Evolutionary conservation across 2,888 invertebrate genomes (phyloP).

Genomic region (Catocala sponsa): DNA sequence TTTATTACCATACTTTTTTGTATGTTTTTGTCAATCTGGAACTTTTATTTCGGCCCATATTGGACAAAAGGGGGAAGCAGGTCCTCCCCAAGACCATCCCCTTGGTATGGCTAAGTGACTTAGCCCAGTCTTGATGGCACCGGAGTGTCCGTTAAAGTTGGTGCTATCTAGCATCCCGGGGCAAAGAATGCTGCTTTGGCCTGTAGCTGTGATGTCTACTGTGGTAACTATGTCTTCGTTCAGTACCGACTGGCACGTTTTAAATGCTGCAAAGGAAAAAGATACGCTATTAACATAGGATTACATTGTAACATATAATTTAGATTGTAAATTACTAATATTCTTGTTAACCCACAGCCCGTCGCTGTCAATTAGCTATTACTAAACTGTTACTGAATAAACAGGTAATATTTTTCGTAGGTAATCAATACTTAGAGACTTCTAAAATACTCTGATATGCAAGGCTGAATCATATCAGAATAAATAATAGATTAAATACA

Average conservation of each 20-base stretch:
- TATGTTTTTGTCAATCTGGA: slow-evolving; percentile 76
- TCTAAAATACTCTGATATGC: too few relatives aligned
- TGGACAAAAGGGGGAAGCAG: slow-evolving; percentile 92
- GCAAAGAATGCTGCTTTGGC: slow-evolving; percentile 71
- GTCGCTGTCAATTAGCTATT: too few relatives aligned
- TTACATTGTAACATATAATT: too few relatives aligned
- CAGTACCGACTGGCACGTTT: slow-evolving; percentile 71
- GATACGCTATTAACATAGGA: background rate
- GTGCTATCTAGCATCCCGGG: slow-evolving; percentile 65
- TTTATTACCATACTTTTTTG: slow-evolving; percentile 35
- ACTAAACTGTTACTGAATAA: too few relatives aligned
- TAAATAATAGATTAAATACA: slow-evolving; percentile 10
- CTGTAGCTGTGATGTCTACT: slow-evolving; percentile 66
- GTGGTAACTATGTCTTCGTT: slow-evolving; percentile 71
- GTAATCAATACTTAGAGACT: too few relatives aligned
- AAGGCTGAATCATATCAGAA: background rate
- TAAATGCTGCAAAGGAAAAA: slow-evolving; percentile 67
- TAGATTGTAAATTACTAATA: too few relatives aligned
- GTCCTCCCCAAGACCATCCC: slow-evolving; percentile 95
- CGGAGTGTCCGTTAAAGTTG: slow-evolving; percentile 86
- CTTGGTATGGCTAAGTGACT: slow-evolving; percentile 93
- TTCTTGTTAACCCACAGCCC: too few relatives aligned
- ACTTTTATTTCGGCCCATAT: slow-evolving; percentile 91
- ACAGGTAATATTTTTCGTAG: too few relatives aligned
- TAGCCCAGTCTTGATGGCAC: slow-evolving; percentile 91